These are phyloP conservation scores for Cryptus viduatorius DNA, from an alignment of 2,888 invertebrate species.

Conservation along the genomic window DNA sequence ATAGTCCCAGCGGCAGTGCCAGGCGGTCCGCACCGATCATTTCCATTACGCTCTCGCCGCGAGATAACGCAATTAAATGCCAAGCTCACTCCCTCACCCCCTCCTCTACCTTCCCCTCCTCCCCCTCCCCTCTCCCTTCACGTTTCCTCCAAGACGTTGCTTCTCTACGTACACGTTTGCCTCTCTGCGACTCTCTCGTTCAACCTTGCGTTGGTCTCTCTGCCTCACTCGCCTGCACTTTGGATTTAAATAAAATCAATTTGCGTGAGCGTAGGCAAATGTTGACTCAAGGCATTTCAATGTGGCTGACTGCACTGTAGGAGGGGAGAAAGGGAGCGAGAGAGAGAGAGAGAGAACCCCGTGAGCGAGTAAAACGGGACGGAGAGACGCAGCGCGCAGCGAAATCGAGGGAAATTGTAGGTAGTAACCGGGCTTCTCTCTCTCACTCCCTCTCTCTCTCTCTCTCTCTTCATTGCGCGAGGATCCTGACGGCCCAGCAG, in stretches of 20 bases:
- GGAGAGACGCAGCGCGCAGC: constrained; percentile 75
- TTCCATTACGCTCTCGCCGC: constrained; percentile 74
- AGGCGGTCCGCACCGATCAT: constrained; percentile 69
- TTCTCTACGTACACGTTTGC: constrained; percentile 49
- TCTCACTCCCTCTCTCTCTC: constrained; percentile 13
- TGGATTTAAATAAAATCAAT: constrained; percentile 84
- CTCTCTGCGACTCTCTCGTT: constrained; percentile 34
- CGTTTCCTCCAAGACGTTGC: constrained; percentile 56
- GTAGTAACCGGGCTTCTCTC: constrained; percentile 77
- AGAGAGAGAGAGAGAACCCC: constrained; percentile 61
- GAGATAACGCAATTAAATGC: constrained; percentile 81
- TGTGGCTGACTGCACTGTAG: constrained; percentile 81
- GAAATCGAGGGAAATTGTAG: constrained; percentile 83
- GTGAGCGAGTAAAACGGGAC: constrained; percentile 78
- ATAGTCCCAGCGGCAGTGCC: constrained; percentile 35
- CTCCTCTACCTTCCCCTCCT: constrained; percentile 49
- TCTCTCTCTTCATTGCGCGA: constrained; percentile 20
- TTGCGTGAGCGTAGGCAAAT: constrained; percentile 83
- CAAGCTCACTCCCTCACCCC: constrained; percentile 60
- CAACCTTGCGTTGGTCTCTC: constrained; percentile 25
- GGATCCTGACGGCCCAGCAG: constrained; percentile 50
- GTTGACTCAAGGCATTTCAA: constrained; percentile 84
- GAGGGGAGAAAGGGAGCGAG: constrained; percentile 69
- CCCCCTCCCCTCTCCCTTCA: constrained; percentile 35
- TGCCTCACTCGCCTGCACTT: constrained; percentile 76